Evolutionary conservation across 2,888 invertebrate genomes (phyloP), one percentile per base, ranked within the genome.

Genomic region (Mimachlamys varia): DNA sequence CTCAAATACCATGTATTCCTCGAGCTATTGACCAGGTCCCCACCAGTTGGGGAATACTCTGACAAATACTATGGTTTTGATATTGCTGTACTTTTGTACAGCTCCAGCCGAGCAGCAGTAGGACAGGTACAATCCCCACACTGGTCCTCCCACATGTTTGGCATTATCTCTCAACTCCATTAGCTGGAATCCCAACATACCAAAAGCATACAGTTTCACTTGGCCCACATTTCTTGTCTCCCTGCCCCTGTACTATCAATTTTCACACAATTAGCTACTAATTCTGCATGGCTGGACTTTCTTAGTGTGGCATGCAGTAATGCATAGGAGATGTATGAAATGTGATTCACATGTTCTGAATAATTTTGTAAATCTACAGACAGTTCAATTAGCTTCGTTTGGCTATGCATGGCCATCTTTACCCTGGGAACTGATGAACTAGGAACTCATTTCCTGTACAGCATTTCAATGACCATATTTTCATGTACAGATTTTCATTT

Each of bases 131-230:
- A 53, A 53, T 44, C 53, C 27, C 13, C 2, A 33, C 4, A 10
- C 22, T 19, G 58, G 22, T 27, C 33, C 5, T 76, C 76, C 17
- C 27, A 76, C 33, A 33, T 76, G 76, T 33, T 76, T 33, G 22
- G 27, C 76, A 76, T 76, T 76, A 76, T 76, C 76, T 76, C 17
- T 15, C 50, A 50, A 50, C 50, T 17, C 53, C 19, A 76, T 76
- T 27, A 76, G 33, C 76, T 76, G 76, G 27, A 76, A 76, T 76
- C 76, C 33, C 76, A 76, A 76, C 76, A 76, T 76, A 76, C 76
- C 76, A 76, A 76, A 12, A 76, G 76, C 76, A 76, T 76, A 76
- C 76, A 76, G 76, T 76, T 76, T 76, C 76, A 76, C 76, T 76
- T 76, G 76, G 76, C 76, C 27, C 27, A 76, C 76, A 76, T 76